Evolutionary conservation across 2,888 invertebrate genomes (phyloP).

Genomic region (Hoplodrina ambigua): DNA sequence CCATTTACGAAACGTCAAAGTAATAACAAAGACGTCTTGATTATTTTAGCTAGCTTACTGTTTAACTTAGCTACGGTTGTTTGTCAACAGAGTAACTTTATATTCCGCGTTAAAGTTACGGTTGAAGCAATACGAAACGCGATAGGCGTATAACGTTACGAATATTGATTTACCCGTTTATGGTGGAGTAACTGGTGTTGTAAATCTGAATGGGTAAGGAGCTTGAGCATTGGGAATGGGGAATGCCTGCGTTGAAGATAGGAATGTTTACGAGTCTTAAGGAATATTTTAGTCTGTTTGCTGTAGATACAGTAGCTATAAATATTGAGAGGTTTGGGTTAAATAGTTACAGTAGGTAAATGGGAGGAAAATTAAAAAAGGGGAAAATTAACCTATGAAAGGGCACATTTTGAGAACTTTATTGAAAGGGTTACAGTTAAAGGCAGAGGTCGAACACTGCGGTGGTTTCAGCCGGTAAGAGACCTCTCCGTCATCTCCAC

Average conservation of each 20-base stretch:
- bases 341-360: too few relatives aligned
- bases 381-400: too few relatives aligned
- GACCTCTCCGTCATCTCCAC: too few relatives aligned
- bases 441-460: too few relatives aligned
- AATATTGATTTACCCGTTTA: conserved; percentile 58
- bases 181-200: conserved; percentile 29
- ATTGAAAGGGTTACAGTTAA: too few relatives aligned
- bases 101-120: conserved; percentile 54
- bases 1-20: conserved; percentile 33
- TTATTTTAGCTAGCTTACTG: conserved; percentile 46
- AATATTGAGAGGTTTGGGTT: not conserved
- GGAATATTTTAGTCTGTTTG: conserved; percentile 13
- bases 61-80: conserved; percentile 39
- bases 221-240: conserved; percentile 1
- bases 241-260: conserved; percentile 18
- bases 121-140: conserved; percentile 43
- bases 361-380: too few relatives aligned
- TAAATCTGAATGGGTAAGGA: conserved; percentile 8
- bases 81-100: conserved; percentile 60
- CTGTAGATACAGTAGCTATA: not conserved
- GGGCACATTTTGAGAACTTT: too few relatives aligned
- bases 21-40: conserved; percentile 45
- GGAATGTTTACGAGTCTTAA: conserved; percentile 23
- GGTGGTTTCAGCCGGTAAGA: too few relatives aligned
- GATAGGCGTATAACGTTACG: conserved; percentile 54